These are phyloP conservation scores for Temnothorax ravouxi DNA, from an alignment of 2,888 invertebrate genomes.

Conservation along the genomic window DNA sequence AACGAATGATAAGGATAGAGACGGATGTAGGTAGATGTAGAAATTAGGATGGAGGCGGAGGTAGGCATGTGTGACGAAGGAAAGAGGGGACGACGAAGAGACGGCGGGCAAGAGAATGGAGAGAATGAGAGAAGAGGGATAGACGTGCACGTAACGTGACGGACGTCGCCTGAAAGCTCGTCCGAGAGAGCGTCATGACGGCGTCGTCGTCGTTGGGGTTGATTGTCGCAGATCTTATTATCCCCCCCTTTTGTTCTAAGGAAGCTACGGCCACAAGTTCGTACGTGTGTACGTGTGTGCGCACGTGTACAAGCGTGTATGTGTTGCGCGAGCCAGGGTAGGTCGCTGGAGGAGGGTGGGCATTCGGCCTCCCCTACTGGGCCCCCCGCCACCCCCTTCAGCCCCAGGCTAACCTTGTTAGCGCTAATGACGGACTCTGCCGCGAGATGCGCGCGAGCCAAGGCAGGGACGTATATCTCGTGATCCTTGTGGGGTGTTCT, in stretches of 20 bases:
- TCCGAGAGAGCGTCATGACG: conserved; percentile 78
- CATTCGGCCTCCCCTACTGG: conserved; percentile 35
- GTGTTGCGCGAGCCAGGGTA: conserved; percentile 64
- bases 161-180: conserved; percentile 81
- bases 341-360: conserved; percentile 68
- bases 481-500: conserved; percentile 23
- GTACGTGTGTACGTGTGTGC: conserved; percentile 51
- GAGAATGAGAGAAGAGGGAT: conserved; percentile 48
- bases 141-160: conserved; percentile 82
- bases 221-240: conserved; percentile 86
- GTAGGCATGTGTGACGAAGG: conserved; percentile 30
- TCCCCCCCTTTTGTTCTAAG: conserved; percentile 81
- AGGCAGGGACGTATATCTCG: conserved; percentile 61
- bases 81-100: conserved; percentile 7
- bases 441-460: conserved; percentile 78
- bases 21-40: conserved; percentile 32
- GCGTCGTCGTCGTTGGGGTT: conserved; percentile 78
- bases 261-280: conserved; percentile 68
- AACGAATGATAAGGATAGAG: conserved; percentile 20
- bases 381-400: conserved; percentile 65
- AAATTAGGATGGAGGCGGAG: conserved; percentile 41
- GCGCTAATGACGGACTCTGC: conserved; percentile 83
- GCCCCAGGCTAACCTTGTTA: conserved; percentile 84
- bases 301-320: conserved; percentile 29
- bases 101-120: conserved; percentile 1